Evolutionary conservation across 2,888 invertebrate species (phyloP), one percentile per base, ranked within the genome.

Genomic region (Heliconius cydno): DNA sequence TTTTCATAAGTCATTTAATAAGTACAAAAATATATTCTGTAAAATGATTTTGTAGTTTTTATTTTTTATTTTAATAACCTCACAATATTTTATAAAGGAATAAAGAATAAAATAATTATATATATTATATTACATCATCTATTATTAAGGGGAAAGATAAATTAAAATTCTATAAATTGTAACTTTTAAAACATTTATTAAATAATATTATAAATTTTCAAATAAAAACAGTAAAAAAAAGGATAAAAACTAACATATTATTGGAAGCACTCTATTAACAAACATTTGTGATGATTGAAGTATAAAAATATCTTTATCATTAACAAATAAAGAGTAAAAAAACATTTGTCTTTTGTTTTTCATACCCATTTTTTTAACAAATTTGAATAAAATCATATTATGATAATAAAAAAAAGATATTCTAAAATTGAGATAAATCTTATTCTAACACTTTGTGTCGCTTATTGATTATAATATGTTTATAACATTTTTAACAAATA

Each of bases 181-280:
- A 70, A 77, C 34, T 68, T 71, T 52, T 46, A 77, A 76, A 80
- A 77, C 77, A 77, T 82, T 78, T 79, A 81, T 82, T 79, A 75
- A 77, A 77, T 72, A 52, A 71, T 9, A 77, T 34, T 79, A 82
- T 66, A 82, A 79, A 80, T 65, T 76, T 81, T 76, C 65, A 82
- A 82, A 79, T 70, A 81, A 63, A 78, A 81, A 81, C 78, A 81
- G 75, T 78, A 80, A 81, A 80, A 68, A 80, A 15, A 66, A 15
- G 25, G 41, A 19, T 9, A 67, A 66, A 75, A 72, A 73, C 41
- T 77, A 78, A 81, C 71, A 71, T 71, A 81, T 68, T 57, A 73
- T 75, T 68, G 81, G 81, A 82, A 82, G 81, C 81, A 82, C 80
- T 28, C 72, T 66, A 41, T 65, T 67, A 70, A 75, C 66, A 78